Evolutionary conservation across 1,140 invertebrate genomes (phyloP).

Genomic region (Drosophila tropicalis): DNA sequence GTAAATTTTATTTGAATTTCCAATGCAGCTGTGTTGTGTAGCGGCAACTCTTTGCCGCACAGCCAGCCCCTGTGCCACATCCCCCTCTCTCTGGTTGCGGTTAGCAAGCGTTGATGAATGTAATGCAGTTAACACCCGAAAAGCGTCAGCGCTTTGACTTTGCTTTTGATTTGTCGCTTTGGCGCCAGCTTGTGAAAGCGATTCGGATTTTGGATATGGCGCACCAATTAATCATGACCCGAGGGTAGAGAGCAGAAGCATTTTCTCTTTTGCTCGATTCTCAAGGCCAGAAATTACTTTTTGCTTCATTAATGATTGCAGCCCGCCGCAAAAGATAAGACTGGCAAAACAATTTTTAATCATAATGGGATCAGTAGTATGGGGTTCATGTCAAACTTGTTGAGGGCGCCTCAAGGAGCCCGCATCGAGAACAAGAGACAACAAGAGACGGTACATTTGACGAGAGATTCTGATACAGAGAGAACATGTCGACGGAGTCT

Average conservation of each 20-base stretch:
- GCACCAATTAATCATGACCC: slow-evolving; percentile 70
- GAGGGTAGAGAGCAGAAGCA: not conserved
- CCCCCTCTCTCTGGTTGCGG: slow-evolving; percentile 48
- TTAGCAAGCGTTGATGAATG: slow-evolving; percentile 78
- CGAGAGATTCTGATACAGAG: slow-evolving; percentile 1
- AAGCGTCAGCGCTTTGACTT: slow-evolving; percentile 38
- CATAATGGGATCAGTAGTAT: slow-evolving; percentile 65
- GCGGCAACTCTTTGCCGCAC: slow-evolving; percentile 12
- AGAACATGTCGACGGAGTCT: slow-evolving; percentile 37
- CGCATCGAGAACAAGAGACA: slow-evolving; percentile 46
- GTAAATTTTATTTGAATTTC: slow-evolving; percentile 81
- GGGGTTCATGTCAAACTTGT: slow-evolving; percentile 69
- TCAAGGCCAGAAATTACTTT: slow-evolving; percentile 46
- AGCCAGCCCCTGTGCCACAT: slow-evolving; percentile 35
- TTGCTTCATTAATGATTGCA: slow-evolving; percentile 60
- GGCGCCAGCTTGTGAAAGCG: slow-evolving; percentile 43
- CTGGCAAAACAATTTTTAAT: slow-evolving; percentile 72
- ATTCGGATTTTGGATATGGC: slow-evolving; percentile 22
- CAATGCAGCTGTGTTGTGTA: slow-evolving; percentile 50
- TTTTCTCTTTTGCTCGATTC: not conserved
- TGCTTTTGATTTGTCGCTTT: slow-evolving; percentile 58
- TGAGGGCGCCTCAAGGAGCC: slow-evolving; percentile 54
- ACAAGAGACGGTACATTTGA: slow-evolving; percentile 34
- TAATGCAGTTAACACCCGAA: slow-evolving; percentile 78
- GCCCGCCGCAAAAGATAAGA: slow-evolving; percentile 62